Percentiles rank a stretch among this genome's conserved stretches.
Conservation (phyloP, 2,797 vertebrate species). For the Alcedo quadribrachys region DNA sequence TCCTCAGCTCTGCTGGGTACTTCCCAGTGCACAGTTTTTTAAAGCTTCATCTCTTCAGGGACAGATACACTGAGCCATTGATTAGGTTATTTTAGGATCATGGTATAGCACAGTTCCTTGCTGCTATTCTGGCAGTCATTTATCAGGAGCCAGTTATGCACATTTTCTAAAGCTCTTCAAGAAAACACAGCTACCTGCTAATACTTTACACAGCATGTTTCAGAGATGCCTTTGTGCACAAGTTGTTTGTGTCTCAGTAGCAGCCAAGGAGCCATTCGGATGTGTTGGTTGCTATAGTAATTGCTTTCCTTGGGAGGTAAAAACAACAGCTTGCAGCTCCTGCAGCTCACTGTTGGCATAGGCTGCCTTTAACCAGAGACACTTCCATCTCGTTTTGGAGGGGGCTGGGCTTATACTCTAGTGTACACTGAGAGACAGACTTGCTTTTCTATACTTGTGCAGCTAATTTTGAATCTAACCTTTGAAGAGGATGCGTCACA, state of each 20-base stretch:
- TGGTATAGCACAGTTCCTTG: background rate
- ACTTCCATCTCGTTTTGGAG: slow-evolving; percentile 19
- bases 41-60: slow-evolving; percentile 22
- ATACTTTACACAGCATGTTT: background rate
- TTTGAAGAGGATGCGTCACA: background rate
- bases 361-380: slow-evolving; percentile 50
- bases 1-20: background rate
- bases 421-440: background rate
- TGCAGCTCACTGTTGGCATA: slow-evolving; percentile 41
- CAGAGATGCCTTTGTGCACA: slow-evolving; percentile 20
- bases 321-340: slow-evolving; percentile 57
- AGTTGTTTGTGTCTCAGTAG: slow-evolving; percentile 42
- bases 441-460: background rate
- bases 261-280: slow-evolving; percentile 29
- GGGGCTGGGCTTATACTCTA: background rate
- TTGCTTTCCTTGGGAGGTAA: slow-evolving; percentile 60
- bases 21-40: background rate
- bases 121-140: background rate
- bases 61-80: slow-evolving; percentile 1
- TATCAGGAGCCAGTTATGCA: background rate
- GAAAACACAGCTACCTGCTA: background rate
- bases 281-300: slow-evolving; percentile 72
- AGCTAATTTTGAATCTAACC: slow-evolving; percentile 1
- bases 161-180: background rate
- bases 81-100: slow-evolving; percentile 42